Conservation (phyloP, 1,140 invertebrate species). For the Euwallacea fornicatus region DNA sequence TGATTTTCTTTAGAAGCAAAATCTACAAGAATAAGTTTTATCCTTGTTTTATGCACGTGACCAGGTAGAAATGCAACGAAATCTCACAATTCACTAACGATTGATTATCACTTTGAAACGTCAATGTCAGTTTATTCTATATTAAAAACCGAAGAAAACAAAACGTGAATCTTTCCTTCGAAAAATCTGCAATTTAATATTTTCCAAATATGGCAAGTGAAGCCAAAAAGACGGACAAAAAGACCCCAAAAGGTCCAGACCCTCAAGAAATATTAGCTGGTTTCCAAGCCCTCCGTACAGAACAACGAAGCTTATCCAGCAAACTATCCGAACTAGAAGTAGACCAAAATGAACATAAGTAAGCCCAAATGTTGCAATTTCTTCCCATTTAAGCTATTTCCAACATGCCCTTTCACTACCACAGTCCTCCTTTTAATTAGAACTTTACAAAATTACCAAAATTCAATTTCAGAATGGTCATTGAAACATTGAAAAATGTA, state of each 20-base stretch:
- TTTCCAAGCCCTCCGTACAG: constrained; percentile 83
- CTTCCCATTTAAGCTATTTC: background rate
- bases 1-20: too few species aligned
- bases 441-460: background rate
- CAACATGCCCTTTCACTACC: constrained; percentile 29
- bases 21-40: too few species aligned
- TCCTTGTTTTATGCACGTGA: too few species aligned
- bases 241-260: constrained; percentile 53
- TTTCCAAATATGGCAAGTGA: constrained; percentile 54
- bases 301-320: constrained; percentile 80
- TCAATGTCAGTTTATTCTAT: too few species aligned
- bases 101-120: too few species aligned
- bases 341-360: constrained; percentile 95
- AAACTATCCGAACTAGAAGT: constrained; percentile 91
- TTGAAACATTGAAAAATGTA: constrained; percentile 88
- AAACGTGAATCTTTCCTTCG: background rate
- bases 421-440: too few species aligned
- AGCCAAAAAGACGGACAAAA: constrained; percentile 54
- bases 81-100: too few species aligned
- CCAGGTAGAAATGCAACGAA: too few species aligned
- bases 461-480: constrained; percentile 77
- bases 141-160: too few species aligned
- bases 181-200: constrained; percentile 1
- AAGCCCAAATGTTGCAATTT: constrained; percentile 51
- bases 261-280: constrained; percentile 82